phyloP scores from a whole-genome alignment of 2,113 vertebrate genomes.

The Anolis carolinensis region DNA sequence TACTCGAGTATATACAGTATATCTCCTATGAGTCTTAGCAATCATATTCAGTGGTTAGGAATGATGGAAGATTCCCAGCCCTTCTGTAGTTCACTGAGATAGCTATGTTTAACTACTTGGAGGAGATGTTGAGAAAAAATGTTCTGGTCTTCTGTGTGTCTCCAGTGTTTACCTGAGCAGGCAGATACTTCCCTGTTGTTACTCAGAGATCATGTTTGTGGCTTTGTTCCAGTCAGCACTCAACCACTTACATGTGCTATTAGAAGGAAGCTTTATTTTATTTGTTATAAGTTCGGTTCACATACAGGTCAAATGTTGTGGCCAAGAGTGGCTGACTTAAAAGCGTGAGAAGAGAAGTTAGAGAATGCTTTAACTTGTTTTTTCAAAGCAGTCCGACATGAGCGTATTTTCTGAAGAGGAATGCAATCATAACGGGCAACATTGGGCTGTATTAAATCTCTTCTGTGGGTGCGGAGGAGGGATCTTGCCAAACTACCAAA shows the following conservation, averaged over 20 bases:
- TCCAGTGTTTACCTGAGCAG: background rate
- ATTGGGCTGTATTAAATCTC: background rate
- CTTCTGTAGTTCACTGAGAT: background rate
- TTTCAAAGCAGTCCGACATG: background rate
- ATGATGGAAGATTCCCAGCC: too few relatives aligned
- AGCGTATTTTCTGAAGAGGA: background rate
- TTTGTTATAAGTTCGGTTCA: background rate
- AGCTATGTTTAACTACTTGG: background rate
- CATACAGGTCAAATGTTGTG: background rate
- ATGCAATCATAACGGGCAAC: background rate
- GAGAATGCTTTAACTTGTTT: background rate
- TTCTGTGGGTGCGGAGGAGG: background rate
- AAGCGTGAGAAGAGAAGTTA: background rate
- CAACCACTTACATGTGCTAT: background rate
- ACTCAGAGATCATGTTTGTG: background rate
- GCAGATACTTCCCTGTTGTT: background rate
- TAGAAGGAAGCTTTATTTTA: background rate
- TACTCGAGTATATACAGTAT: too few relatives aligned
- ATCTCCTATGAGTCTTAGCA: too few relatives aligned
- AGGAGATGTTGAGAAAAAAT: background rate
- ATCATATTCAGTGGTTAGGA: too few relatives aligned
- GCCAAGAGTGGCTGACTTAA: background rate
- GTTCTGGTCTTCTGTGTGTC: background rate
- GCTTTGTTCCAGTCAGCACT: background rate
- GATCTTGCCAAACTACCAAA: conserved; percentile 7